Conservation (phyloP, 2,888 invertebrate genomes). For the Dicyrtoma fusca region DNA sequence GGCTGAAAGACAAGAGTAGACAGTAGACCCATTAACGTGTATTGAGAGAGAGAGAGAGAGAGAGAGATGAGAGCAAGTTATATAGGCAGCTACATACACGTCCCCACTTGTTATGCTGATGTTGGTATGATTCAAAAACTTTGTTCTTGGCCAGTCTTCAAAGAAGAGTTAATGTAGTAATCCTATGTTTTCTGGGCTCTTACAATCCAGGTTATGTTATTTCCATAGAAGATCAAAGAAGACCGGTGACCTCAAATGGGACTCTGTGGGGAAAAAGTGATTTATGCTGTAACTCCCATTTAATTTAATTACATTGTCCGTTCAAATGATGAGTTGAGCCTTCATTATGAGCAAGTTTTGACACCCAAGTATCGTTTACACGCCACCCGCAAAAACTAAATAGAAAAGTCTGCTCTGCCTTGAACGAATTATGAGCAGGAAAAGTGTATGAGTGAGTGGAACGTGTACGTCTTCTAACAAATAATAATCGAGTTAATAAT, state of each 20-base stretch:
- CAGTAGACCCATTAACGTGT: too few species aligned
- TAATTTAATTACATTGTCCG: slow-evolving; percentile 54
- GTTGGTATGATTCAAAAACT: not conserved
- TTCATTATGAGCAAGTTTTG: slow-evolving; percentile 45
- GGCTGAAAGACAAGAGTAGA: too few species aligned
- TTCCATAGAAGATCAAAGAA: slow-evolving; percentile 47
- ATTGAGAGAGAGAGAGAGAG: too few species aligned
- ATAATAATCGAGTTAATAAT: too few species aligned
- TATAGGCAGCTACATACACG: too few species aligned
- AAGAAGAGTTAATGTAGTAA: too few species aligned
- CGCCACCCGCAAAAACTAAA: slow-evolving; percentile 50
- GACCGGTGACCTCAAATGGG: slow-evolving; percentile 48
- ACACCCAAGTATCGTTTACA: slow-evolving; percentile 38
- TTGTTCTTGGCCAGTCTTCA: too few species aligned
- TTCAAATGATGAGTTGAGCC: slow-evolving; percentile 53
- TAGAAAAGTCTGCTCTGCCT: slow-evolving; percentile 41
- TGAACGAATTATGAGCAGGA: slow-evolving; percentile 9
- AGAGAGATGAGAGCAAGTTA: too few species aligned
- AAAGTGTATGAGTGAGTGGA: too few species aligned
- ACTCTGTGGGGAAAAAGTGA: slow-evolving; percentile 44
- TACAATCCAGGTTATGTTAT: slow-evolving; percentile 29
- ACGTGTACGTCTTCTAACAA: too few species aligned
- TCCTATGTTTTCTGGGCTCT: slow-evolving; percentile 10
- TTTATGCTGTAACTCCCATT: slow-evolving; percentile 52
- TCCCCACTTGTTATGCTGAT: slow-evolving; percentile 14